Percentiles rank a stretch among this genome's conserved stretches.
These are phyloP conservation scores for Phataginus tetradactyla DNA, from an alignment of 2,797 vertebrate genomes.

Conservation along the genomic window DNA sequence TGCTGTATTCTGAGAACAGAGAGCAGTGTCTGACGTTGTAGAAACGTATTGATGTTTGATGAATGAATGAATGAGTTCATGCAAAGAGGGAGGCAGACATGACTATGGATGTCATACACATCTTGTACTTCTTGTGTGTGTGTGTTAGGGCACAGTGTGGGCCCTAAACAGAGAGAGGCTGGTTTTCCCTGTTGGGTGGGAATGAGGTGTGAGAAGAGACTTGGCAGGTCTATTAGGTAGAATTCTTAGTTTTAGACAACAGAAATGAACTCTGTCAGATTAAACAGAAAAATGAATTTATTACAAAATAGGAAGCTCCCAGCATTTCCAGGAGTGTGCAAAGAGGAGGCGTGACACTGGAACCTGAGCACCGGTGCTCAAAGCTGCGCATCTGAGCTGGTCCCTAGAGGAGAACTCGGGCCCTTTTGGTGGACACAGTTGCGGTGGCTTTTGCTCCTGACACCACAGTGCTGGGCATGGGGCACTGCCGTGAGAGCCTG, in stretches of 20 bases:
- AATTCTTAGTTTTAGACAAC: background rate
- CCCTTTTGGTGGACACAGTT: background rate
- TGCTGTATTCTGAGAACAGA: background rate
- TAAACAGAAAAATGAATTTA: conserved; percentile 28
- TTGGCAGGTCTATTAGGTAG: background rate
- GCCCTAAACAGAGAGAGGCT: background rate
- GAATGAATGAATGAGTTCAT: background rate
- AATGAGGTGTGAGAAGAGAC: background rate
- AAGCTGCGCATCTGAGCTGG: background rate
- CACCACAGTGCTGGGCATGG: background rate
- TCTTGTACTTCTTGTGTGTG: background rate
- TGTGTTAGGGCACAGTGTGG: background rate
- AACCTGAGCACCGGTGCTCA: background rate
- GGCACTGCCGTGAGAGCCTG: background rate
- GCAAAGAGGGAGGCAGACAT: background rate
- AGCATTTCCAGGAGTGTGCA: background rate
- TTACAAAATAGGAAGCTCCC: background rate
- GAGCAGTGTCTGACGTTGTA: background rate
- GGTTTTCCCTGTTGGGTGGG: background rate
- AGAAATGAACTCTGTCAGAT: conserved; percentile 9
- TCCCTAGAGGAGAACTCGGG: background rate
- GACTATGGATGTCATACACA: background rate
- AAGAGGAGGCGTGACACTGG: background rate
- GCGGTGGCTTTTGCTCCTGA: background rate
- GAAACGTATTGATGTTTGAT: background rate